Evolutionary conservation across 2,113 vertebrate species (phyloP), one percentile per base, ranked within the genome.

Genomic region (Elanoides forficatus): DNA sequence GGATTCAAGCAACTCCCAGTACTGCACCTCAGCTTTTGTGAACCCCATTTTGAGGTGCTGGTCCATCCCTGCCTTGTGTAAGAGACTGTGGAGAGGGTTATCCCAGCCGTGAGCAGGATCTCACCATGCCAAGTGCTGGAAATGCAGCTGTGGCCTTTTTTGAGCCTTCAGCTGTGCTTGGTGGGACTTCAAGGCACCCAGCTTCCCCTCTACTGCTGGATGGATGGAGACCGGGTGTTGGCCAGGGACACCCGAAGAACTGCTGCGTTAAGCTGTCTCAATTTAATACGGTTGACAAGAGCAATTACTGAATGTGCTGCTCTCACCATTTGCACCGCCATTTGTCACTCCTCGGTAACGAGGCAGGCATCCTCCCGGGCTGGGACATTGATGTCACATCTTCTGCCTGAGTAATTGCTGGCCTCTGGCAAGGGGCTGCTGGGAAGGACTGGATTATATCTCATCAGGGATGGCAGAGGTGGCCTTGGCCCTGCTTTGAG

Each of bases 111-210:
- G 19, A 50, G 50, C 1, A 1, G 27, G 34, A 43, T 38, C 29
- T 50, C 3, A 1, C 30, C 18, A 15, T 7, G 12, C 18, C 42
- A 63, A 43, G 65, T 0, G 0, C 45, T 48, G 55, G 47, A 67
- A 68, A 56, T 36, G 47, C 30, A 53, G 23, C 55, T 23, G 15
- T 48, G 47, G 3, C 30, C 47, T 11, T 86, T 65, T 59, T 8
- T 30, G 38, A 81, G 30, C 25, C 15, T 38, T 29, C 13, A 9
- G 48, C n/a, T 67, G 2, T n/a, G 48, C 15, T 6, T 25, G 30
- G n/a, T 72, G 55, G 74, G 80, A 22, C 34, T n/a, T 27, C 11
- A 47, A 40, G 58, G 12, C 22, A 23, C 11, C 13, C 53, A 48
- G 30, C 40, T 53, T 18, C 38, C 10, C 19, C 12, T 60, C 52